Conservation (phyloP, 1,140 invertebrate species). For the Lasioglossum baleicum region DNA sequence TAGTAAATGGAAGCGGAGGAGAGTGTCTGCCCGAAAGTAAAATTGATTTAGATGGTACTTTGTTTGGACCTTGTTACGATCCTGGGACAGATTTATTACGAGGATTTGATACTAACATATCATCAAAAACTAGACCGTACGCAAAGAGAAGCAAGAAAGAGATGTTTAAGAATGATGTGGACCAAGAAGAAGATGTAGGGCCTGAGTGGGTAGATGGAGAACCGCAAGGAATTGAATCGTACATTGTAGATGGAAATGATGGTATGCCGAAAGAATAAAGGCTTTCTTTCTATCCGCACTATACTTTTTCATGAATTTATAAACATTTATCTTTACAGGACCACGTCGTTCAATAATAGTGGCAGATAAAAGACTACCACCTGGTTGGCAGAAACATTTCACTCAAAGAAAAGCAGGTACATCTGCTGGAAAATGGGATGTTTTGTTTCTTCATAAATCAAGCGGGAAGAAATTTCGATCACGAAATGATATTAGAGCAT, state of each 20-base stretch:
- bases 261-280: conserved; percentile 53
- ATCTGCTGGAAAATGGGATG: conserved; percentile 90
- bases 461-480: conserved; percentile 79
- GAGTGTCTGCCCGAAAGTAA: conserved; percentile 52
- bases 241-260: conserved; percentile 74
- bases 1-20: conserved; percentile 41
- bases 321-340: conserved; percentile 53
- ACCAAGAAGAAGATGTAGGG: conserved; percentile 69
- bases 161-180: conserved; percentile 54
- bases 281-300: background rate
- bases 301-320: no score
- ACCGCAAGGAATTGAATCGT: conserved; percentile 74
- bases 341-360: conserved; percentile 84
- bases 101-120: conserved; percentile 60
- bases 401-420: conserved; percentile 84
- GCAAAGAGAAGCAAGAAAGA: conserved; percentile 69
- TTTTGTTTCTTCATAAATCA: conserved; percentile 83
- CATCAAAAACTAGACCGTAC: conserved; percentile 57
- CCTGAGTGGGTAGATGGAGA: conserved; percentile 76
- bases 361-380: conserved; percentile 85
- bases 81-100: conserved; percentile 63
- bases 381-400: conserved; percentile 88
- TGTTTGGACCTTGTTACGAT: conserved; percentile 61
- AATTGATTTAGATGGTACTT: conserved; percentile 55
- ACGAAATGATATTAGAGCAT: conserved; percentile 76